phyloP scores from a whole-genome alignment of 2,888 invertebrate species.

The Argyra leucocephala region DNA sequence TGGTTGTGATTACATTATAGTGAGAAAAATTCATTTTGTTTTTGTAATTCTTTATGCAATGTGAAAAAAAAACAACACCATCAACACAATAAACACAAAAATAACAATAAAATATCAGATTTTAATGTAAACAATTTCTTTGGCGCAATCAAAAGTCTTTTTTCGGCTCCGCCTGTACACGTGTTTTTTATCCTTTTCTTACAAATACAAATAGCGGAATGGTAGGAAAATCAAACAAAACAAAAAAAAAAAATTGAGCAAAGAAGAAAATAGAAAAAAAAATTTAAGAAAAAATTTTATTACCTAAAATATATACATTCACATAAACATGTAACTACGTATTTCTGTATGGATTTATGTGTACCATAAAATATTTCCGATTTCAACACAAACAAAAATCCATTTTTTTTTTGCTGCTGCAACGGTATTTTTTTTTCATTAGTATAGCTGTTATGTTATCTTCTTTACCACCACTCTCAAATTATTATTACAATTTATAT shows the following conservation, averaged over 20 bases:
- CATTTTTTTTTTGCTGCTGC: neutral
- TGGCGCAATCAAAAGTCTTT: neutral
- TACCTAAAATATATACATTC: neutral
- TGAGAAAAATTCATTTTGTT: too few relatives aligned
- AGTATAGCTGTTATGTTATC: too few relatives aligned
- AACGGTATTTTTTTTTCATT: neutral
- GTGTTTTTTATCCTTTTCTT: slow-evolving; percentile 20
- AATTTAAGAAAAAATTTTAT: neutral
- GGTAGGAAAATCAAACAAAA: neutral
- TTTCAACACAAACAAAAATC: too few relatives aligned
- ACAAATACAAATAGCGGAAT: neutral
- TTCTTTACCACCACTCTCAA: too few relatives aligned
- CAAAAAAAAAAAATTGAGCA: neutral
- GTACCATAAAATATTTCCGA: too few relatives aligned
- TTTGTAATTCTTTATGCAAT: too few relatives aligned
- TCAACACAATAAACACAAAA: too few relatives aligned
- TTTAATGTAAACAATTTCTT: neutral
- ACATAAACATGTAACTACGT: neutral
- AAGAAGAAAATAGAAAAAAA: neutral
- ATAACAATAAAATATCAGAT: neutral
- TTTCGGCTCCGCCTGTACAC: slow-evolving; percentile 23
- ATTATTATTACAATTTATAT: too few relatives aligned
- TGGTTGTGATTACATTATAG: too few relatives aligned
- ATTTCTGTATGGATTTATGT: neutral
- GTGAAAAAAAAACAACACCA: too few relatives aligned